A percentile compares a stretch with the other conserved stretches of the same genome.
These are phyloP conservation scores for Micromesistius poutassou DNA, from an alignment of 2,797 vertebrate genomes.

Conservation along the genomic window DNA sequence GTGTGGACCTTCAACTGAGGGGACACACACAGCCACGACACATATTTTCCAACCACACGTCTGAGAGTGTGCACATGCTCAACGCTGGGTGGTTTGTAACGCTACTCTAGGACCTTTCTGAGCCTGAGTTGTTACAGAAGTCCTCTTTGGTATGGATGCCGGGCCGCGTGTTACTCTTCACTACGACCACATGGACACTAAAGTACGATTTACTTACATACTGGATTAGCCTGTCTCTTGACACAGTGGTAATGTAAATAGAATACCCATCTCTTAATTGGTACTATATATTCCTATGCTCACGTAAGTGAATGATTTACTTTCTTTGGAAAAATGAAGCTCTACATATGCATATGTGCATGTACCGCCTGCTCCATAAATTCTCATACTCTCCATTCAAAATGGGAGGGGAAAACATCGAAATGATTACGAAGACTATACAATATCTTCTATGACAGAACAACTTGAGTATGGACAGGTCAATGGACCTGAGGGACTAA, in stretches of 20 bases:
- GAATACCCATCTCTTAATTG: conserved; percentile 4
- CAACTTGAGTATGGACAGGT: neutral
- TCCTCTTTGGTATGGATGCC: conserved; percentile 47
- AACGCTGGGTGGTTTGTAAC: conserved; percentile 36
- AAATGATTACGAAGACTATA: neutral
- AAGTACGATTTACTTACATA: conserved; percentile 37
- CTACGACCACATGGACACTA: conserved; percentile 17
- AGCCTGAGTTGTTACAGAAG: conserved; percentile 18
- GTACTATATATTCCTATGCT: conserved; percentile 35
- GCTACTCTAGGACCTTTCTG: conserved; percentile 24
- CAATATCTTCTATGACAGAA: neutral
- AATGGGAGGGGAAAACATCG: neutral
- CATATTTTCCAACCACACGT: conserved; percentile 20
- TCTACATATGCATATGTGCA: conserved; percentile 26
- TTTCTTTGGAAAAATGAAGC: neutral
- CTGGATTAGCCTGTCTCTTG: conserved; percentile 10
- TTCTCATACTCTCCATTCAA: neutral
- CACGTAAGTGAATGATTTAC: neutral
- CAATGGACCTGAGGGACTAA: neutral
- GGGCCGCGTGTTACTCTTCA: conserved; percentile 20
- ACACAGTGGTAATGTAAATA: conserved; percentile 25
- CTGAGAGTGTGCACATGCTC: conserved; percentile 33
- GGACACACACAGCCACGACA: neutral
- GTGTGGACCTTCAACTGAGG: conserved; percentile 79
- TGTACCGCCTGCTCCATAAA: conserved; percentile 9